These are phyloP conservation scores for Gerris buenoi DNA, from an alignment of 1,140 invertebrate genomes.

Conservation along the genomic window DNA sequence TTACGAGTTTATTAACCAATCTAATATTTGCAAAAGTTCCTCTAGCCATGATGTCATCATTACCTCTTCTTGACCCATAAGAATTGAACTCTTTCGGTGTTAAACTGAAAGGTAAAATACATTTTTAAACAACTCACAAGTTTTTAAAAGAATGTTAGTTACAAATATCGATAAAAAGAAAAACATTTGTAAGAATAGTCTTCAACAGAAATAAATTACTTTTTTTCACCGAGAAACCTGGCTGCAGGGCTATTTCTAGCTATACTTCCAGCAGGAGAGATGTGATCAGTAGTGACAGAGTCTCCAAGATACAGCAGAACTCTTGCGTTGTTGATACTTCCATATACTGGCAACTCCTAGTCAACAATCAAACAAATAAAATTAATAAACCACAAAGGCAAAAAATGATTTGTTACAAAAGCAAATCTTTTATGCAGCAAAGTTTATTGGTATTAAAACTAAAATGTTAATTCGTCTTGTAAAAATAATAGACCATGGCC, in stretches of 20 bases:
- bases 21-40: conserved; percentile 98
- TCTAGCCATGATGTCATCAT: conserved; percentile 90
- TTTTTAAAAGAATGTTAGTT: background rate
- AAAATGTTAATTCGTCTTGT: background rate
- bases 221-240: conserved; percentile 59
- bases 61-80: conserved; percentile 89
- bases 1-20: conserved; percentile 79
- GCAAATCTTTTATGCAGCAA: too few species aligned
- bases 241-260: conserved; percentile 87
- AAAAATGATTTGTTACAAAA: conserved; percentile 11
- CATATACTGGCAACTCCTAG: conserved; percentile 40
- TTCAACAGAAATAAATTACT: conserved; percentile 38
- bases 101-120: conserved; percentile 42
- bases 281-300: conserved; percentile 96
- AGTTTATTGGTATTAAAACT: background rate
- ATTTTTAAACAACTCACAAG: too few species aligned
- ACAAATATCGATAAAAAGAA: background rate
- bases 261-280: conserved; percentile 94
- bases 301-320: conserved; percentile 81
- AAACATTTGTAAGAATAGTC: background rate
- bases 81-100: conserved; percentile 93
- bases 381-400: conserved; percentile 7
- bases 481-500: too few species aligned
- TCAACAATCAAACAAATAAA: too few species aligned
- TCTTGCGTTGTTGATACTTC: conserved; percentile 47